These are phyloP conservation scores for Melanostoma mellinum DNA, from an alignment of 2,888 invertebrate genomes.

Conservation along the genomic window DNA sequence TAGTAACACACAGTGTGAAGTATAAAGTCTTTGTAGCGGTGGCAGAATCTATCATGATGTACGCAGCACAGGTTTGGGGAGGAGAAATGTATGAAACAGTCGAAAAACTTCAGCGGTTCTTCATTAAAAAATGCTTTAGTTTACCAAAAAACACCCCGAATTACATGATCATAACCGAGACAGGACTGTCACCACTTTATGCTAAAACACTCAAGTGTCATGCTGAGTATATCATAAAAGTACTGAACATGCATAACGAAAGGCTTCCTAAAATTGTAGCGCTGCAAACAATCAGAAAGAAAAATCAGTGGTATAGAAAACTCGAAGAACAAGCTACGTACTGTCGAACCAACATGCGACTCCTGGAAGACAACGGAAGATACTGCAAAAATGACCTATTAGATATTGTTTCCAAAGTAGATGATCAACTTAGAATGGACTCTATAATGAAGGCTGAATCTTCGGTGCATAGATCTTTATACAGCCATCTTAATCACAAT, in stretches of 20 bases:
- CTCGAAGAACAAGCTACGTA: too few relatives aligned
- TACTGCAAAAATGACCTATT: too few relatives aligned
- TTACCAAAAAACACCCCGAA: background rate
- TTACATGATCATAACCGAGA: background rate
- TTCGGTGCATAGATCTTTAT: too few relatives aligned
- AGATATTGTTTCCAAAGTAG: too few relatives aligned
- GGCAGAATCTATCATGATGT: conserved; percentile 1
- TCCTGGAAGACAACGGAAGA: too few relatives aligned
- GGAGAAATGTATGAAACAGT: background rate
- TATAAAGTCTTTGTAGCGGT: background rate
- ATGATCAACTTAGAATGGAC: too few relatives aligned
- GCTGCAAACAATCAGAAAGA: background rate
- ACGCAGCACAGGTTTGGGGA: conserved; percentile 5
- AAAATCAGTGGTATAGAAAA: background rate
- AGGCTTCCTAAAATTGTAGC: background rate
- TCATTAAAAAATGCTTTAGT: background rate
- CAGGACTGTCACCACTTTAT: background rate
- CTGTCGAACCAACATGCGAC: too few relatives aligned
- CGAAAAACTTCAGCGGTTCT: conserved; percentile 6
- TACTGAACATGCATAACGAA: background rate
- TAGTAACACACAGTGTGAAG: background rate
- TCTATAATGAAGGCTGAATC: too few relatives aligned
- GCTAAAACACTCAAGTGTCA: background rate
- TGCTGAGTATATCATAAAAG: background rate
- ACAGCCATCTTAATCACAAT: background rate